A percentile compares a stretch with the other conserved stretches of the same genome.
These are phyloP conservation scores for Lumbricus terrestris DNA, from an alignment of 2,888 invertebrate species.

Conservation along the genomic window DNA sequence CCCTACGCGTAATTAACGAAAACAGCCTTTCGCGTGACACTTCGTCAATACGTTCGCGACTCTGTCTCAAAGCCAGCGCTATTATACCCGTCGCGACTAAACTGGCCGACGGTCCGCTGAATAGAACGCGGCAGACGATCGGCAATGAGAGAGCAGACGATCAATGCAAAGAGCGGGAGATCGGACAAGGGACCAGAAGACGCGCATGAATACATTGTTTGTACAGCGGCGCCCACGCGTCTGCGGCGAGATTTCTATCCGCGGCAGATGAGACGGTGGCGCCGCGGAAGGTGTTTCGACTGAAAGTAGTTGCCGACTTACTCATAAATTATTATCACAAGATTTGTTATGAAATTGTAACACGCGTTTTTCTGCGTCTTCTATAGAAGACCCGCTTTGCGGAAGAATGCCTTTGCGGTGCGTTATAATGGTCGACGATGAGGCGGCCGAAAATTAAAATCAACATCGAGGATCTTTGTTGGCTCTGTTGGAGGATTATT, in stretches of 20 bases:
- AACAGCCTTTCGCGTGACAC: not conserved
- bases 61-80: not conserved
- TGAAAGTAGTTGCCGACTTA: slow-evolving; percentile 3
- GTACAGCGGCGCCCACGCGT: not conserved
- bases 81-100: not conserved
- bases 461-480: not conserved
- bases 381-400: not conserved
- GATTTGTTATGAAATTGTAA: slow-evolving; percentile 3
- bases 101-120: not conserved
- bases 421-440: not conserved
- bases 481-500: not conserved
- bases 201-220: not conserved
- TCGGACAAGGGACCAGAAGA: not conserved
- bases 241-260: not conserved
- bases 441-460: not conserved
- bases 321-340: not conserved
- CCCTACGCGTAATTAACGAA: not conserved
- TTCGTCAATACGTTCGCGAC: slow-evolving; percentile 3
- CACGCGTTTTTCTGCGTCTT: not conserved
- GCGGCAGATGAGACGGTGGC: not conserved
- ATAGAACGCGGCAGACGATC: not conserved
- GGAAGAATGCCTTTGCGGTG: not conserved
- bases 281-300: not conserved
- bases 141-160: not conserved
- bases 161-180: not conserved